These are phyloP conservation scores for Dryadula phaetusa DNA, from an alignment of 2,888 invertebrate genomes.

Conservation along the genomic window DNA sequence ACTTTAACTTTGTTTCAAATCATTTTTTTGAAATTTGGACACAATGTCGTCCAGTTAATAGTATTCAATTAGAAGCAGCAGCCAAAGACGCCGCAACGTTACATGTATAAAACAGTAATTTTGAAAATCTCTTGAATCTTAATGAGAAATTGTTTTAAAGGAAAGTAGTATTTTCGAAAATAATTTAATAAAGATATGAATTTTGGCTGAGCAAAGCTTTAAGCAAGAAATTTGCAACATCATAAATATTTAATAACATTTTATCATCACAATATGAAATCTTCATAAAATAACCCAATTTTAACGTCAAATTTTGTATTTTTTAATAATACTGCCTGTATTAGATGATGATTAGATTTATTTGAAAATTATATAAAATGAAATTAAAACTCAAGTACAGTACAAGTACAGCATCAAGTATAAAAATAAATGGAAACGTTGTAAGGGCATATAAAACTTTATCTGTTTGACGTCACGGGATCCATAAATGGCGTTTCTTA, in stretches of 20 bases:
- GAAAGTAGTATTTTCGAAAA: neutral
- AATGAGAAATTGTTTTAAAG: neutral
- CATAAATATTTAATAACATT: conserved; percentile 1
- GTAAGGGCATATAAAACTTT: conserved; percentile 22
- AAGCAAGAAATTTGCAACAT: neutral
- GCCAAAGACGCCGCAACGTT: neutral
- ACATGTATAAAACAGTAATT: neutral
- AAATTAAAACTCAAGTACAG: neutral
- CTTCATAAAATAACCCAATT: too few species aligned
- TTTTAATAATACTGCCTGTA: too few species aligned
- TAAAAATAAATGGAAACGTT: conserved; percentile 16
- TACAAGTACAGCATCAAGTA: conserved; percentile 3
- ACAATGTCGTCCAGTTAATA: too few species aligned
- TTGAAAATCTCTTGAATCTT: neutral
- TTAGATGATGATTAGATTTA: too few species aligned
- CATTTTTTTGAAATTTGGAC: too few species aligned
- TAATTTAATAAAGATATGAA: conserved; percentile 1
- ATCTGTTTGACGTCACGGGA: conserved; percentile 42
- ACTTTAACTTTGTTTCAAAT: too few species aligned
- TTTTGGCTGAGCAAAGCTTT: neutral
- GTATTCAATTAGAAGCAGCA: too few species aligned
- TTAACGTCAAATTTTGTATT: too few species aligned
- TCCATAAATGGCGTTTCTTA: conserved; percentile 37
- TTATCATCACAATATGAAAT: neutral
- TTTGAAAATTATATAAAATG: too few species aligned